phyloP scores from a whole-genome alignment of 2,888 invertebrate species.

The Standfussiana lucernea region DNA sequence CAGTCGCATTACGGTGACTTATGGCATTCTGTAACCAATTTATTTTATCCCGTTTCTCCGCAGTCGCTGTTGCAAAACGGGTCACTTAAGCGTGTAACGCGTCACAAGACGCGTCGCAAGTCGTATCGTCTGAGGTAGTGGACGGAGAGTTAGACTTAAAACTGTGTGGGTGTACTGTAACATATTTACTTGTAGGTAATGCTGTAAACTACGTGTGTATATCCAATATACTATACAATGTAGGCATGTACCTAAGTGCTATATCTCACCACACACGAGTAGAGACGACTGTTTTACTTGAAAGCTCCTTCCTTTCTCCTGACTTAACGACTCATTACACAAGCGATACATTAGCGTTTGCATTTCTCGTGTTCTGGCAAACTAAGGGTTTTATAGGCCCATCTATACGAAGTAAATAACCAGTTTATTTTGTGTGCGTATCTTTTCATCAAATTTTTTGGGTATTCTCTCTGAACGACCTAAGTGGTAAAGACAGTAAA shows the following conservation, averaged over 20 bases:
- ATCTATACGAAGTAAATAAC: neutral
- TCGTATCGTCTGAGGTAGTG: neutral
- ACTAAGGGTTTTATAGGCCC: neutral
- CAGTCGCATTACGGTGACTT: neutral
- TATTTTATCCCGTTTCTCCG: neutral
- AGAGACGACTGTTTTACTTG: slow-evolving; percentile 24
- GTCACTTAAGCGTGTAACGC: neutral
- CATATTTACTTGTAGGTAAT: neutral
- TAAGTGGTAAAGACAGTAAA: neutral
- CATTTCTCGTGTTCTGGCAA: neutral
- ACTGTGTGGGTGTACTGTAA: neutral
- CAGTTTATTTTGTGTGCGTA: neutral
- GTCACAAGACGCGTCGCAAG: neutral
- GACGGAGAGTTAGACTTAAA: neutral
- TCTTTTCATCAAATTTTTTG: neutral
- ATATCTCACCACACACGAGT: slow-evolving; percentile 11
- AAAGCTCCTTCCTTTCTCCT: slow-evolving; percentile 34
- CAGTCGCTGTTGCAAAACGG: neutral
- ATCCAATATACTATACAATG: neutral
- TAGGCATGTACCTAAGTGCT: neutral
- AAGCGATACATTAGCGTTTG: slow-evolving; percentile 15
- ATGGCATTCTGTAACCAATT: neutral
- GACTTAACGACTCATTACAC: slow-evolving; percentile 38
- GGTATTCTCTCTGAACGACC: neutral
- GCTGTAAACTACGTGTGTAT: neutral